These are phyloP conservation scores for Cenopis cana DNA, from an alignment of 2,888 invertebrate genomes.

Conservation along the genomic window DNA sequence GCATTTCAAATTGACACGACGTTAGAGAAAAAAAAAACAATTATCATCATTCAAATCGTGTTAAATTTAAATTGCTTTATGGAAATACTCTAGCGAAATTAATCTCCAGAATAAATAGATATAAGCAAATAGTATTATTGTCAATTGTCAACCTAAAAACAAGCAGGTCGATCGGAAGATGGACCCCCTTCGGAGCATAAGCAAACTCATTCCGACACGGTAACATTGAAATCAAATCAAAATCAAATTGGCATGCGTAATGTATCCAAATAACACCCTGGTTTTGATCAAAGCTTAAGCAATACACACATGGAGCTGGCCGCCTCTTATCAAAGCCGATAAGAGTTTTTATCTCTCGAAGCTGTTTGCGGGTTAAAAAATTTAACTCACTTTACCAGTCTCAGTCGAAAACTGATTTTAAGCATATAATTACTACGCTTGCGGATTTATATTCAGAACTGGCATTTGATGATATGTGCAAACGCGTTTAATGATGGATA, in stretches of 20 bases:
- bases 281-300: slow-evolving; percentile 2
- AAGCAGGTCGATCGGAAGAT: too few relatives aligned
- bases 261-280: neutral
- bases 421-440: neutral
- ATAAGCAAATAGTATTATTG: neutral
- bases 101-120: neutral
- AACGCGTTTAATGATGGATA: neutral
- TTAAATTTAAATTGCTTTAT: neutral
- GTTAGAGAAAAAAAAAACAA: too few relatives aligned
- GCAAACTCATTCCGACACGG: too few relatives aligned
- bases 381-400: slow-evolving; percentile 19
- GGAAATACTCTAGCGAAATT: neutral
- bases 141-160: too few relatives aligned
- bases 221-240: neutral
- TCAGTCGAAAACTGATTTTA: slow-evolving; percentile 1
- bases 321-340: slow-evolving; percentile 31
- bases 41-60: too few relatives aligned
- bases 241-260: neutral
- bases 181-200: too few relatives aligned
- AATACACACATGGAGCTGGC: neutral
- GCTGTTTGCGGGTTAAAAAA: slow-evolving; percentile 24
- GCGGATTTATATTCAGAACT: neutral
- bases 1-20: too few relatives aligned
- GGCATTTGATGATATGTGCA: neutral
- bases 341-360: slow-evolving; percentile 32